These are phyloP conservation scores for Leucoptera coffeella DNA, from an alignment of 2,888 invertebrate genomes.

Conservation along the genomic window DNA sequence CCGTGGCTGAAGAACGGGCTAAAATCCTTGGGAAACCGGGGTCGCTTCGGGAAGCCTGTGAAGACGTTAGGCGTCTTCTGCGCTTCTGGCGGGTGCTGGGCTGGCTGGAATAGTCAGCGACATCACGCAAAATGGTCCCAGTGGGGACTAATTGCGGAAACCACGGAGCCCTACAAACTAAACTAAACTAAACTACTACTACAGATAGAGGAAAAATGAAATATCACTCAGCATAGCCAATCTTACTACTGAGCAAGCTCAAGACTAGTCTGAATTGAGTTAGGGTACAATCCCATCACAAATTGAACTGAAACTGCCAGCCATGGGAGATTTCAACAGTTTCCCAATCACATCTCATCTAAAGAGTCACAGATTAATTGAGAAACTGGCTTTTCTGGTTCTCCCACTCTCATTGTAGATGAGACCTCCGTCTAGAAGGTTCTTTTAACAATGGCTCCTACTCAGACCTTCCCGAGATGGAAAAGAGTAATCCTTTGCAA, in stretches of 20 bases:
- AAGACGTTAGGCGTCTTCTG: too few species aligned
- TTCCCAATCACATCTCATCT: conserved; percentile 35
- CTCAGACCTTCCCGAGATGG: conserved; percentile 79
- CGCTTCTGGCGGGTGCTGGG: too few species aligned
- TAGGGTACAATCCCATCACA: conserved; percentile 50
- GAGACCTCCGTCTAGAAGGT: conserved; percentile 62
- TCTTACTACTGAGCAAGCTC: conserved; percentile 53
- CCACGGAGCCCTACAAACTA: too few species aligned
- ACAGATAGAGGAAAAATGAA: too few species aligned
- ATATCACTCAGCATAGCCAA: too few species aligned
- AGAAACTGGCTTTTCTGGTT: conserved; percentile 59
- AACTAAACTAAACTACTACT: too few species aligned
- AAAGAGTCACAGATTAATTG: conserved; percentile 42
- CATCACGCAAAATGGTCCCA: too few species aligned
- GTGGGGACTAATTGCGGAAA: too few species aligned
- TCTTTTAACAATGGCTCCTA: conserved; percentile 33
- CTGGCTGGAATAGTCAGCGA: too few species aligned
- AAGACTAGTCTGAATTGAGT: conserved; percentile 85
- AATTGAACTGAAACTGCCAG: conserved; percentile 67
- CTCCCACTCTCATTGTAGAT: conserved; percentile 53
- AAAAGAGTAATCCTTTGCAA: conserved; percentile 28
- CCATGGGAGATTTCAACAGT: conserved; percentile 59
- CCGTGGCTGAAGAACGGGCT: too few species aligned
- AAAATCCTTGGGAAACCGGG: too few species aligned
- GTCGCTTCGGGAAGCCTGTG: too few species aligned